Percentiles rank a stretch among this genome's conserved stretches.
Conservation (phyloP, 2,797 vertebrate species). For the Falco novaeseelandiae region DNA sequence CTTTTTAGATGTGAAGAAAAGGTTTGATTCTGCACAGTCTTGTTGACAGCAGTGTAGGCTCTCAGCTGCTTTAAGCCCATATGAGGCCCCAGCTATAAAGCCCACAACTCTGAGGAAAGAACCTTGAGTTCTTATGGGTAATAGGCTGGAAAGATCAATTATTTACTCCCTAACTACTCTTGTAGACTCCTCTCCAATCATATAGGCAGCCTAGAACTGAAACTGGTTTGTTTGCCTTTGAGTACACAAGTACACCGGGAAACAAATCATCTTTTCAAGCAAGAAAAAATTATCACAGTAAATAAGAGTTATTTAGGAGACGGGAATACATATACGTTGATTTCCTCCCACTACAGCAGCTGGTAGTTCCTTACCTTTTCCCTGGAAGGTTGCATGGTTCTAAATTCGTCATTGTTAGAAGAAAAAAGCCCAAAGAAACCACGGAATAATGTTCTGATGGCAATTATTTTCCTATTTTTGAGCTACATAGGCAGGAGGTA, state of each 20-base stretch:
- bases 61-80: not conserved
- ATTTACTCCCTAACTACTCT: not conserved
- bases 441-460: not conserved
- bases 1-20: not conserved
- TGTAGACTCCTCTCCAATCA: not conserved
- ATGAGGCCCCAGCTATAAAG: fast-evolving
- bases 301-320: not conserved
- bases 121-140: not conserved
- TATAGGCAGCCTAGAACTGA: not conserved
- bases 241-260: not conserved
- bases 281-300: not conserved
- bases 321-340: not conserved
- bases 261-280: not conserved
- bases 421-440: not conserved
- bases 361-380: not conserved
- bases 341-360: not conserved
- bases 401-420: not conserved
- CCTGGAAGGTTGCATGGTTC: not conserved
- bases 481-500: not conserved
- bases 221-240: not conserved
- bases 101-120: not conserved
- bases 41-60: fast-evolving
- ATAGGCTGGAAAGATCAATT: not conserved
- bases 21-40: not conserved
- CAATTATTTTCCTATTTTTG: conserved; percentile 19